phyloP scores from a whole-genome alignment of 2,113 vertebrate genomes.

The Furnarius figulus region DNA sequence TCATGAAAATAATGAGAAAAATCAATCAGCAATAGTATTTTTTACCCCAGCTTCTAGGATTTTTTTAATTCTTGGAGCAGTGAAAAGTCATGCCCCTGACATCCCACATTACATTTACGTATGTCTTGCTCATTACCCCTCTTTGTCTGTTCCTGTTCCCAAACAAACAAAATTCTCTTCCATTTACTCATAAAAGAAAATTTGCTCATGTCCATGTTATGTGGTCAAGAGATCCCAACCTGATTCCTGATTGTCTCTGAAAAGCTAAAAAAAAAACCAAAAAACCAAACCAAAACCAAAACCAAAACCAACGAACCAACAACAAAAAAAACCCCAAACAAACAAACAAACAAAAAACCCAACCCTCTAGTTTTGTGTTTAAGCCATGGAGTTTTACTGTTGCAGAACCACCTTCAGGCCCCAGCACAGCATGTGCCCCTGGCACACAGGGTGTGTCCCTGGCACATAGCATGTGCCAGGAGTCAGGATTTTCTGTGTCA shows the following conservation, averaged over 20 bases:
- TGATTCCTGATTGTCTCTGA: neutral
- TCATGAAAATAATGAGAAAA: neutral
- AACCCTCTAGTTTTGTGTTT: neutral
- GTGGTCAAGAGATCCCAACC: neutral
- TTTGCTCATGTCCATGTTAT: neutral
- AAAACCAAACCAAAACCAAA: no score
- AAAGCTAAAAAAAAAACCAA: neutral
- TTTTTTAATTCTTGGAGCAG: neutral
- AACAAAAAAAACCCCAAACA: no score
- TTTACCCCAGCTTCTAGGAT: neutral
- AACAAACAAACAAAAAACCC: neutral
- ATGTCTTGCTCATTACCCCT: neutral
- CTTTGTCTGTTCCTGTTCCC: neutral
- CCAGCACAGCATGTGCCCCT: neutral
- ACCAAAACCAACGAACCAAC: no score
- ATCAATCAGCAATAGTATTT: neutral
- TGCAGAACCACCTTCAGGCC: neutral
- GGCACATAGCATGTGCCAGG: neutral
- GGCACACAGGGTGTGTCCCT: neutral
- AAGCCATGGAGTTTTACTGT: neutral
- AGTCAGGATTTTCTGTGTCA: neutral
- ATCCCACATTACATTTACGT: neutral
- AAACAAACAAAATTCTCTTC: neutral
- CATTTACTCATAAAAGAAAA: neutral
- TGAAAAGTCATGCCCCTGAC: neutral